Conservation (phyloP, 2,113 vertebrate genomes). For the Ibidorhyncha struthersii region DNA sequence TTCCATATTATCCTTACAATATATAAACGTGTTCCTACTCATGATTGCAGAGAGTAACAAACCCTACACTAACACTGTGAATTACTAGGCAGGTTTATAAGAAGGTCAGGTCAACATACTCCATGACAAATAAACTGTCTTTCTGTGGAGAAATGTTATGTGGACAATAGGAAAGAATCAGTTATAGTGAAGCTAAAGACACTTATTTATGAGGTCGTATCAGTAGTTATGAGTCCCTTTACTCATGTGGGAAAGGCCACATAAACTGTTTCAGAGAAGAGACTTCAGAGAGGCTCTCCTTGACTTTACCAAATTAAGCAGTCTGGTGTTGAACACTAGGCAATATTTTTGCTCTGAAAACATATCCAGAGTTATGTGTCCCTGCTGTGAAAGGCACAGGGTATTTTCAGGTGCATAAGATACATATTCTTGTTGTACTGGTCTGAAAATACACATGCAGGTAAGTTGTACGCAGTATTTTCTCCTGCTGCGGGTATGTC, state of each 20-base stretch:
- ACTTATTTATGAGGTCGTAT: not conserved
- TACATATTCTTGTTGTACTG: not conserved
- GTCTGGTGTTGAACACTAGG: not conserved
- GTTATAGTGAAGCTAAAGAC: not conserved
- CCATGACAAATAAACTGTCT: not conserved
- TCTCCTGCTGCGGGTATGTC: not conserved
- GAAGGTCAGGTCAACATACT: not conserved
- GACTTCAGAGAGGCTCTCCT: not conserved
- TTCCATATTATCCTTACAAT: not conserved
- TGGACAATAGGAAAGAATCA: not conserved
- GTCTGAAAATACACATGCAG: not conserved
- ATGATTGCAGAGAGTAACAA: not conserved
- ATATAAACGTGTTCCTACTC: not conserved
- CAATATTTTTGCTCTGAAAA: not conserved
- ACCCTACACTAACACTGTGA: not conserved
- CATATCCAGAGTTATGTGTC: rapidly evolving
- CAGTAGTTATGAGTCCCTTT: not conserved
- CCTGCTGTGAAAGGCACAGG: not conserved
- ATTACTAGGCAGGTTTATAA: not conserved
- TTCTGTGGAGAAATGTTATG: not conserved
- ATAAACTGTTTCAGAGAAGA: not conserved
- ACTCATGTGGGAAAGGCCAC: not conserved
- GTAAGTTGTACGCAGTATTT: not conserved
- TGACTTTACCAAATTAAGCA: not conserved
- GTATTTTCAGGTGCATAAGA: not conserved